A percentile compares a stretch with the other conserved stretches of the same genome.
These are phyloP conservation scores for Mya arenaria DNA, from an alignment of 1,140 invertebrate genomes.

Conservation along the genomic window DNA sequence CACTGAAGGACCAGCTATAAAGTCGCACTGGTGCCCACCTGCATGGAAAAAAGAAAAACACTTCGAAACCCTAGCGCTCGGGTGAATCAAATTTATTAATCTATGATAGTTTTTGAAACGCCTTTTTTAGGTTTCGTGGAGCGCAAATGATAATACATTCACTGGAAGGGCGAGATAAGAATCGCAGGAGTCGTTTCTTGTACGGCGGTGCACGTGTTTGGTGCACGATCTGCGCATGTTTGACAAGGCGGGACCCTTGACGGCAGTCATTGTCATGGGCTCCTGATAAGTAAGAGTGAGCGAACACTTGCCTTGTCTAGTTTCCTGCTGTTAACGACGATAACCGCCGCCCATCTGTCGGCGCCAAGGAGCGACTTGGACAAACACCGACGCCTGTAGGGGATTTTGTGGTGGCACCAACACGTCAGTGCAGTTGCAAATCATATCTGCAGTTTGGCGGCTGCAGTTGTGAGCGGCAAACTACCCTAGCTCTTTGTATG, in stretches of 20 bases:
- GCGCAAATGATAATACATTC: conserved; percentile 2
- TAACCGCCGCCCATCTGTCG: neutral
- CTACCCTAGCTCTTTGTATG: too few species aligned
- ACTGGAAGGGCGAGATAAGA: conserved; percentile 28
- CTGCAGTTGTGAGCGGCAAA: too few species aligned
- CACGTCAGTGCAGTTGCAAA: too few species aligned
- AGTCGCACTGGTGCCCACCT: conserved; percentile 36
- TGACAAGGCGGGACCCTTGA: neutral
- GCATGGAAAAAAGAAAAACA: conserved; percentile 50
- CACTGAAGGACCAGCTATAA: conserved; percentile 29
- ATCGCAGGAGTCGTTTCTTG: conserved; percentile 30
- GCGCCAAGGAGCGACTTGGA: too few species aligned
- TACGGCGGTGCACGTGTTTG: conserved; percentile 17
- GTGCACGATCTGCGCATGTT: neutral
- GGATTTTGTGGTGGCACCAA: too few species aligned
- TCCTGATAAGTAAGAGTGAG: neutral
- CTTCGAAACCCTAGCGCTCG: conserved; percentile 2
- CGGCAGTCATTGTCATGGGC: neutral
- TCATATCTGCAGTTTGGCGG: too few species aligned
- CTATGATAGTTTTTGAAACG: conserved; percentile 36
- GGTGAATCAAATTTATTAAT: conserved; percentile 48
- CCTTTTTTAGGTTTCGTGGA: conserved; percentile 27
- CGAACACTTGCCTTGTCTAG: neutral
- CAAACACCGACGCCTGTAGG: too few species aligned
- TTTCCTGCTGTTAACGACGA: neutral